Percentiles rank a stretch among this genome's conserved stretches.
Evolutionary conservation across 2,113 vertebrate genomes (phyloP).

Genomic region (Sylvia atricapilla): DNA sequence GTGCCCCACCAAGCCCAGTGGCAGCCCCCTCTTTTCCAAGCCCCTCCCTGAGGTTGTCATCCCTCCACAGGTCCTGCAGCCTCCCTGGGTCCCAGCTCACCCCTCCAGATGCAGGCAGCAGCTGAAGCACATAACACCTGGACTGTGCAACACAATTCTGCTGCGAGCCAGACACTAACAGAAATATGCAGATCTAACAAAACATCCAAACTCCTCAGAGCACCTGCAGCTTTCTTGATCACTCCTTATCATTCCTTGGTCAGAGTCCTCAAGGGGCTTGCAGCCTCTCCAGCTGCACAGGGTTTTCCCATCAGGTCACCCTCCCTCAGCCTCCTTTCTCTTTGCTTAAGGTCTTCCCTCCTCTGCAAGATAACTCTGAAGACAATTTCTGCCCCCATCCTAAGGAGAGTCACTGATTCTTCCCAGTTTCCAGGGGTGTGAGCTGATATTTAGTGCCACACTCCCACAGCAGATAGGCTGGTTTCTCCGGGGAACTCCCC

Average conservation of each 20-base stretch:
- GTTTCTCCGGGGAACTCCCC: background rate
- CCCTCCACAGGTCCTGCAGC: background rate
- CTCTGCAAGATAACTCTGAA: background rate
- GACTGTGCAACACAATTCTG: background rate
- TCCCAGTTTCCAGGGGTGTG: background rate
- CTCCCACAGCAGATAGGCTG: background rate
- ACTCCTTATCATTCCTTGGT: background rate
- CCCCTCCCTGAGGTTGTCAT: accelerated
- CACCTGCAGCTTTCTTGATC: constrained; percentile 23
- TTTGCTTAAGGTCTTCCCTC: background rate
- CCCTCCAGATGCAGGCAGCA: background rate
- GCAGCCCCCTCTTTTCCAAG: background rate
- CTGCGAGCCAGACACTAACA: constrained; percentile 17
- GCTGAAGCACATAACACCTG: background rate
- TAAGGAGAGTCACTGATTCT: accelerated
- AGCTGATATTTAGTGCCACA: background rate
- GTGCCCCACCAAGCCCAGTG: background rate
- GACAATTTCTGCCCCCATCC: background rate
- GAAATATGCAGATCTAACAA: constrained; percentile 36
- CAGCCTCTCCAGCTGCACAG: background rate
- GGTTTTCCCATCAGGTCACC: background rate
- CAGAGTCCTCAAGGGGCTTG: background rate
- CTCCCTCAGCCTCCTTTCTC: background rate
- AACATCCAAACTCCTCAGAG: background rate
- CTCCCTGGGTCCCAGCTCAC: background rate